Conservation (phyloP, 1,140 invertebrate species). For the Hirudo medicinalis region DNA sequence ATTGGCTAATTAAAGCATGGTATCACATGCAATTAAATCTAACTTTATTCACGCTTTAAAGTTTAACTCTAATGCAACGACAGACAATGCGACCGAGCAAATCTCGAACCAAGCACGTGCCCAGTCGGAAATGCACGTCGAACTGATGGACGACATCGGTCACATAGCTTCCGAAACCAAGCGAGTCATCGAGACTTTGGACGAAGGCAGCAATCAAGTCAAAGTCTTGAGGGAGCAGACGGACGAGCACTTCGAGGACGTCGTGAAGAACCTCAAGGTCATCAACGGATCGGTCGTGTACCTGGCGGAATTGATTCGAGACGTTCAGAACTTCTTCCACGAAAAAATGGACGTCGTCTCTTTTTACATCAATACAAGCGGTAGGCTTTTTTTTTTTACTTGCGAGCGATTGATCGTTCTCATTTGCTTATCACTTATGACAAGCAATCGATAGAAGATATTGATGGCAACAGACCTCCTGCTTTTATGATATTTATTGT, state of each 20-base stretch:
- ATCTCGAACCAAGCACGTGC: conserved; percentile 40
- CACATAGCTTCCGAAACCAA: conserved; percentile 48
- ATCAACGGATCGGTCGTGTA: conserved; percentile 50
- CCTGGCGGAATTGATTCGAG: conserved; percentile 45
- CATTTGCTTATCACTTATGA: too few relatives aligned
- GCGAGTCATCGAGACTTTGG: conserved; percentile 34
- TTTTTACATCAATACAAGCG: background rate
- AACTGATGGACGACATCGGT: conserved; percentile 49
- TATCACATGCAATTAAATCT: background rate
- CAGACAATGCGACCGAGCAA: conserved; percentile 43
- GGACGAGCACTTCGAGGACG: conserved; percentile 45
- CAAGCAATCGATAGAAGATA: too few relatives aligned
- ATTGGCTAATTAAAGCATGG: conserved; percentile 14
- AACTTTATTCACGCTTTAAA: background rate
- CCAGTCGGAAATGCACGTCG: conserved; percentile 47
- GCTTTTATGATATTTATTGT: too few relatives aligned
- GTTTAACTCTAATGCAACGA: conserved; percentile 34
- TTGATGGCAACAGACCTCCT: too few relatives aligned
- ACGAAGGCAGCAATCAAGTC: conserved; percentile 45
- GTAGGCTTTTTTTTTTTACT: background rate
- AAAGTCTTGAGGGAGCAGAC: conserved; percentile 46
- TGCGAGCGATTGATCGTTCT: too few relatives aligned
- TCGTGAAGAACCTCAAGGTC: conserved; percentile 48
- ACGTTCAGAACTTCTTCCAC: conserved; percentile 45
- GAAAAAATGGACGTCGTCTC: conserved; percentile 35